Conservation (phyloP, 2,888 invertebrate genomes). For the Cybosia mesomella region DNA sequence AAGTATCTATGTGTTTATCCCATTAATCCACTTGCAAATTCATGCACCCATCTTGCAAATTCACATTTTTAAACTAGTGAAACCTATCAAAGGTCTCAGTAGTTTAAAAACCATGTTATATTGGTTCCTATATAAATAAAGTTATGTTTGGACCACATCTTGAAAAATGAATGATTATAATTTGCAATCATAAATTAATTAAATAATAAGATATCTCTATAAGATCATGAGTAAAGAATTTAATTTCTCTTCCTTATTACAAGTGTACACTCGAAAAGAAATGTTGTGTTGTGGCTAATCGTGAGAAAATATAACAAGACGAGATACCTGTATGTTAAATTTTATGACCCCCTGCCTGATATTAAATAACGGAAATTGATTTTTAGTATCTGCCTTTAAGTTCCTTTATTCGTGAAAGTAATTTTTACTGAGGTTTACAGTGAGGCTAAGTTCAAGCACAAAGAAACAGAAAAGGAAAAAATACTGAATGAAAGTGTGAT, state of each 20-base stretch:
- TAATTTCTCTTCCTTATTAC: neutral
- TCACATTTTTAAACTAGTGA: no score
- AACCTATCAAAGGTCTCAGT: no score
- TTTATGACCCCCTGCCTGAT: neutral
- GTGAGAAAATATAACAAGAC: neutral
- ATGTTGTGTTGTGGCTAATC: neutral
- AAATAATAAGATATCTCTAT: neutral
- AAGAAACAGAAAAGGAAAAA: neutral
- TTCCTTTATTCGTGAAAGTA: neutral
- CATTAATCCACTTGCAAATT: no score
- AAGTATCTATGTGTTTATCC: no score
- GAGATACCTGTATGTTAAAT: neutral
- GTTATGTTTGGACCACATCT: no score
- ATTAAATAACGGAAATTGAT: slow-evolving; percentile 3
- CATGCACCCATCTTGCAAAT: no score
- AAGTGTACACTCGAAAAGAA: neutral
- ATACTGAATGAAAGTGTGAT: no score
- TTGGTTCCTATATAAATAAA: no score
- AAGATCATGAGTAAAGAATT: neutral
- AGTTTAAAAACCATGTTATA: no score
- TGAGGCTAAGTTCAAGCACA: neutral
- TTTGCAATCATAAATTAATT: neutral
- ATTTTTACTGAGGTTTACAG: neutral
- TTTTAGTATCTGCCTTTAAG: neutral
- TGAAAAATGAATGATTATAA: no score